Evolutionary conservation across 2,888 invertebrate genomes (phyloP).

Genomic region (Caenorhabditis becei): DNA sequence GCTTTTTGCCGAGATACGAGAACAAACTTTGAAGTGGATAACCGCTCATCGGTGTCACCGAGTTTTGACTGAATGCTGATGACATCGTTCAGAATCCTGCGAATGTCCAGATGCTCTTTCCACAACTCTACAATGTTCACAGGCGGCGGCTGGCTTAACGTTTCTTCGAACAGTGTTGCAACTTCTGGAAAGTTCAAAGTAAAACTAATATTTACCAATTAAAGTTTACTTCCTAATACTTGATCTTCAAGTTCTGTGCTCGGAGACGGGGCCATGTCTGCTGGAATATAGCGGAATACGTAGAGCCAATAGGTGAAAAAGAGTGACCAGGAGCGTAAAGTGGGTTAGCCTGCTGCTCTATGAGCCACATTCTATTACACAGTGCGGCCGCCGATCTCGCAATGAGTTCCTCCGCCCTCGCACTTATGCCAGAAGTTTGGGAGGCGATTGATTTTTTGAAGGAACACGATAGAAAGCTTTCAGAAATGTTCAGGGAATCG

Average conservation of each 20-base stretch:
- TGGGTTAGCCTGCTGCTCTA: constrained; percentile 34
- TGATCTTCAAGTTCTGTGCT: constrained; percentile 39
- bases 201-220: not conserved
- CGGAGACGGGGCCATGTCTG: constrained; percentile 38
- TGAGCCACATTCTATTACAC: constrained; percentile 52
- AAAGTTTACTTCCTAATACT: constrained; percentile 43
- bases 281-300: constrained; percentile 11
- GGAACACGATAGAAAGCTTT: not conserved
- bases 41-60: constrained; percentile 33
- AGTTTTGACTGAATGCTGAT: constrained; percentile 31
- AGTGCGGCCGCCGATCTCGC: constrained; percentile 37
- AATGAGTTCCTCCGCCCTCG: constrained; percentile 42
- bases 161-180: constrained; percentile 63
- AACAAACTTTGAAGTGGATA: constrained; percentile 20
- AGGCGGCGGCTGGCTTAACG: constrained; percentile 65
- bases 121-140: constrained; percentile 70
- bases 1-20: not conserved
- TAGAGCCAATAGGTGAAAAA: constrained; percentile 21
- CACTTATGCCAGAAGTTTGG: constrained; percentile 47
- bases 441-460: constrained; percentile 9
- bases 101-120: constrained; percentile 74
- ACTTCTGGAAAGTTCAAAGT: constrained; percentile 38
- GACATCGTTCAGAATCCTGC: constrained; percentile 57
- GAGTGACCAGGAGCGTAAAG: constrained; percentile 53
- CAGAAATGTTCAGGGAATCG: no score